Percentiles rank a stretch among this genome's conserved stretches.
Evolutionary conservation across 2,888 invertebrate species (phyloP).

Genomic region (Ditula angustiorana): DNA sequence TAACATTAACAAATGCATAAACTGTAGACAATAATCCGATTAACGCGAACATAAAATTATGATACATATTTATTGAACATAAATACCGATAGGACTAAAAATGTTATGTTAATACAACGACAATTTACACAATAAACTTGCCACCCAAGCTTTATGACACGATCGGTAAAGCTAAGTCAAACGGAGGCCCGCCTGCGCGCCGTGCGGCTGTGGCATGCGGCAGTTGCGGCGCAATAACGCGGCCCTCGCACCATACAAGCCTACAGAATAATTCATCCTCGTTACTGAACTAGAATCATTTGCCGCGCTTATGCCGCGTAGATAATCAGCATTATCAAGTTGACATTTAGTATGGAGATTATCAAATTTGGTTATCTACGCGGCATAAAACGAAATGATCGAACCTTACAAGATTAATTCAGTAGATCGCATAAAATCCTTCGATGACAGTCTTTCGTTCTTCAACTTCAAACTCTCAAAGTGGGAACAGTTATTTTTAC

Average conservation of each 20-base stretch:
- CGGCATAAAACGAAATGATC: no score
- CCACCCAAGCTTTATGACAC: conserved; percentile 33
- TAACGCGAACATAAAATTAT: conserved; percentile 17
- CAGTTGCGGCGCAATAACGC: background rate
- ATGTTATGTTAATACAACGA: conserved; percentile 38
- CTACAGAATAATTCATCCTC: no score
- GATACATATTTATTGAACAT: conserved; percentile 16
- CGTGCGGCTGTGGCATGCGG: background rate
- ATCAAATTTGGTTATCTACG: no score
- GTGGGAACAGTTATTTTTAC: no score
- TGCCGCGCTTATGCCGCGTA: no score
- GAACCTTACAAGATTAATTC: no score
- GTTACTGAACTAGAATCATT: no score
- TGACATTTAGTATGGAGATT: no score
- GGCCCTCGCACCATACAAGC: background rate
- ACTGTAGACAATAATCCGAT: conserved; percentile 16
- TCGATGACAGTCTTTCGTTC: no score
- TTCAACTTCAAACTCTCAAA: no score
- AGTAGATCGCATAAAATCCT: no score
- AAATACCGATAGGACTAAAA: conserved; percentile 17
- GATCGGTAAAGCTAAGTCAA: conserved; percentile 25
- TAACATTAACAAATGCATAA: conserved; percentile 21
- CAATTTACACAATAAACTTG: conserved; percentile 29
- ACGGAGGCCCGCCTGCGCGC: background rate
- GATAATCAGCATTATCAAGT: no score